Evolutionary conservation across 1,140 invertebrate genomes (phyloP), one percentile per base, ranked within the genome.

Genomic region (Oryzaephilus surinamensis): DNA sequence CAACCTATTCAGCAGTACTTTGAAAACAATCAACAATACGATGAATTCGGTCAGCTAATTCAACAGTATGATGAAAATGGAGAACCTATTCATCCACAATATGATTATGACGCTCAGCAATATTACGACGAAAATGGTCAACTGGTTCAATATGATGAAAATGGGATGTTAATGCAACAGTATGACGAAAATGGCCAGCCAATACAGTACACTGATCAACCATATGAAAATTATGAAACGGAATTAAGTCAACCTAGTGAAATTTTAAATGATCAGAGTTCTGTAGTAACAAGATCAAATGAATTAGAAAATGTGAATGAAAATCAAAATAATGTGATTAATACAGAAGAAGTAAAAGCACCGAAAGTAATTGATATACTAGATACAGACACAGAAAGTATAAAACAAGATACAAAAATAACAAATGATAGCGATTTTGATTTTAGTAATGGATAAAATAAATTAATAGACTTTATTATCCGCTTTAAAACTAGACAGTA

Each of bases 301-400:
- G n/a, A n/a, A n/a, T n/a, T n/a, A 6, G 15, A 21, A 11, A 16
- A 8, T 26, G 40, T 2, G 14, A 11, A 20, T 23, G 17, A 10
- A 6, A 6, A 8, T 12, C 14, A 36, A 2, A 13, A 24, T 14
- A 15, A n/a, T n/a, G n/a, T n/a, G n/a, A n/a, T n/a, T n/a, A n/a
- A n/a, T n/a, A 4, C 33, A 15, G 5, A 13, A 36, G 23, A 14
- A 26, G 8, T 16, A 8, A 36, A 36, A 15, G 28, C 26, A 26
- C 15, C 13, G 8, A 34, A 49, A 18, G 43, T 49, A 7, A 32
- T 49, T 32, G 43, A 49, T 13, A 42, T 49, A 39, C 26, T 49
- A 17, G 46, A 49, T 27, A 49, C 46, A 14, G 46, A 49, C 17
- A 45, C 46, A 10, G 46, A 49, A 39, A 49, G 46, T 37, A 15